Base-by-base conservation (phyloP, 2,113 vertebrate species). In the Gobiocypris rarus region DNA sequence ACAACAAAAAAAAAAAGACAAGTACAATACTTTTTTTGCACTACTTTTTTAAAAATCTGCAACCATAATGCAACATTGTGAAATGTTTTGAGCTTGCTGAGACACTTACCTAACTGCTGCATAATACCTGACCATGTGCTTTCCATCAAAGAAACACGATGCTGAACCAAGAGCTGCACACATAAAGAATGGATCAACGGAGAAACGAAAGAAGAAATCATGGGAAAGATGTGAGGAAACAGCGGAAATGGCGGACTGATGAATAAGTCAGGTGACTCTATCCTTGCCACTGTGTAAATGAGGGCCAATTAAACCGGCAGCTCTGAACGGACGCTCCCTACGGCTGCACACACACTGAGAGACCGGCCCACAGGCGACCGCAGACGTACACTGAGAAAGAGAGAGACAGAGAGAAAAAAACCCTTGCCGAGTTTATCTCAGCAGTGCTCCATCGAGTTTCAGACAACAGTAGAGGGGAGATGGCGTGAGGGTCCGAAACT, bases 231-330 rank as follows among this genome's bases (percentile, higher is more conserved):
- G 58, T 58, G 31, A 61, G 48, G 38, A 84, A 76, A 34, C 28
- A 69, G 75, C 15, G 78, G 87, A 85, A 85, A 90, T 86, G 88
- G 83, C 84, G 88, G 83, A 81, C 17, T 56, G 80, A 50, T 65
- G 69, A 80, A 38, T 89, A 89, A 91, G 89, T 93, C 91, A 92
- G 93, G 89, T 93, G 91, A 92, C 91, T 93, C 91, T 88, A 89
- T 92, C 90, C 89, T n/a, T n/a, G n/a, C n/a, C n/a, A n/a, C n/a
- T 89, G 91, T 90, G 92, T 93, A 94, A 94, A 94, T 92, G 93
- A 94, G 93, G 91, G 92, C 94, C 93, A 94, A 93, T 94, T 94
- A 94, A 94, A 92, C 89, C 91, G 88, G 90, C 90, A 90, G 92
- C 89, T 88, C 86, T 89, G 86, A 91, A 90, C 89, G 81, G 85